Percentiles rank a stretch among this genome's conserved stretches.
phyloP scores from a whole-genome alignment of 1,140 invertebrate genomes.

The Drosophila sucinea region DNA sequence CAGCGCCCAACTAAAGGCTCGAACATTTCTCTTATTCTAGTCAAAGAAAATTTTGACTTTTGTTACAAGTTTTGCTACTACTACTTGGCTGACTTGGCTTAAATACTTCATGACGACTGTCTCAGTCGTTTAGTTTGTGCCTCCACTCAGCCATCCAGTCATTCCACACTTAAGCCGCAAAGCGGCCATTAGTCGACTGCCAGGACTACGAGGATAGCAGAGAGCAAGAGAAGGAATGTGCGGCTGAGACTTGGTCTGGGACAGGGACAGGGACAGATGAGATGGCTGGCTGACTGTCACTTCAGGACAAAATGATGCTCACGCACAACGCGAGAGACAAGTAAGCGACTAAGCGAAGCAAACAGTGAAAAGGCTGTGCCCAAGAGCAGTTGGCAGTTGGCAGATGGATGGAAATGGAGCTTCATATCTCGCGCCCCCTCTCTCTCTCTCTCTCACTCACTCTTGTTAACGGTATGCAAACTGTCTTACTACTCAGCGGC shows the following conservation, averaged over 20 bases:
- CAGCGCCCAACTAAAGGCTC: constrained; percentile 3
- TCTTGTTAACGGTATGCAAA: constrained; percentile 59
- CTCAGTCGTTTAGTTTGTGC: constrained; percentile 26
- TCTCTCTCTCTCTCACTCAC: constrained; percentile 9
- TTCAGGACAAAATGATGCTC: constrained; percentile 45
- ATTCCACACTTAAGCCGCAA: constrained; percentile 66
- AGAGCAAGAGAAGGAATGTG: neutral
- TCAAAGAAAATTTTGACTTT: constrained; percentile 27
- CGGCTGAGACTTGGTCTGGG: neutral
- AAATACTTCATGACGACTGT: constrained; percentile 68
- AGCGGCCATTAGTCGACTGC: constrained; percentile 71
- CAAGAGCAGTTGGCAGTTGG: neutral
- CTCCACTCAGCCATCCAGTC: neutral
- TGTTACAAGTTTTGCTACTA: constrained; percentile 27
- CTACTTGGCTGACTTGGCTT: constrained; percentile 47
- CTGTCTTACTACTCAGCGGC: constrained; percentile 56
- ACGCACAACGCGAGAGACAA: constrained; percentile 10
- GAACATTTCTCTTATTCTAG: neutral
- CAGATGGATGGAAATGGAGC: neutral
- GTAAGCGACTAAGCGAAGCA: neutral
- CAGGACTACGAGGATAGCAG: too few species aligned
- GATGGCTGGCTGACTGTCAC: constrained; percentile 36
- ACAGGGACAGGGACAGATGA: constrained; percentile 19
- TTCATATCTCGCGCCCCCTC: constrained; percentile 1
- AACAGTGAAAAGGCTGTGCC: constrained; percentile 69